phyloP scores from a whole-genome alignment of 2,888 invertebrate genomes.

The Aporophyla lueneburgensis region DNA sequence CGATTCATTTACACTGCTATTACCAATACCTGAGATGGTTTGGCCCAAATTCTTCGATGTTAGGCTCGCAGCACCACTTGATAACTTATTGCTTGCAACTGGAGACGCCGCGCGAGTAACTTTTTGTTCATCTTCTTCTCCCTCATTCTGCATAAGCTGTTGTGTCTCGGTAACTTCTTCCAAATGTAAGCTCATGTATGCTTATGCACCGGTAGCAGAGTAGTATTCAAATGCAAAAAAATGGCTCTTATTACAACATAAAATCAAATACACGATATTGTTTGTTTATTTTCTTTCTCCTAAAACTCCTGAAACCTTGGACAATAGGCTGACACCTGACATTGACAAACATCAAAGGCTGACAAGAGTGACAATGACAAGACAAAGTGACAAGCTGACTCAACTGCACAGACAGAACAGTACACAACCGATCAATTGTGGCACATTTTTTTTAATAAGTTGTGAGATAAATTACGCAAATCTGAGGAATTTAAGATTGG shows the following conservation, averaged over 20 bases:
- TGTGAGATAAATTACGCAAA: too few relatives aligned
- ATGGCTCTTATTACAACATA: too few relatives aligned
- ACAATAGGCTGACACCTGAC: neutral
- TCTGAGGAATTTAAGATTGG: too few relatives aligned
- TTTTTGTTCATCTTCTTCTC: constrained; percentile 86
- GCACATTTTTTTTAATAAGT: too few relatives aligned
- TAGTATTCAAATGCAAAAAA: neutral
- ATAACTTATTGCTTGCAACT: constrained; percentile 86
- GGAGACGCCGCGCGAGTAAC: constrained; percentile 83
- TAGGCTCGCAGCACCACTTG: constrained; percentile 86
- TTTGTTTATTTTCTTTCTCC: constrained; percentile 18
- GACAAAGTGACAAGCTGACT: neutral
- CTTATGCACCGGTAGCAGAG: constrained; percentile 5
- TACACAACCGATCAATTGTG: too few relatives aligned
- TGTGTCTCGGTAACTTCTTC: constrained; percentile 89
- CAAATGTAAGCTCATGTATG: constrained; percentile 86
- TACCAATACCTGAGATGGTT: constrained; percentile 81
- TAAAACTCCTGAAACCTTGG: neutral
- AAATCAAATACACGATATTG: neutral
- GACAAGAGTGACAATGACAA: too few relatives aligned
- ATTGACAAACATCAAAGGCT: neutral
- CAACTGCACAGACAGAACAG: neutral
- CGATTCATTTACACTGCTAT: constrained; percentile 86
- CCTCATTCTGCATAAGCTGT: constrained; percentile 89
- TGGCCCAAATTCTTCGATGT: constrained; percentile 82